Base-by-base conservation (phyloP, 2,797 vertebrate genomes). In the Hypotaenidia okinawae region DNA sequence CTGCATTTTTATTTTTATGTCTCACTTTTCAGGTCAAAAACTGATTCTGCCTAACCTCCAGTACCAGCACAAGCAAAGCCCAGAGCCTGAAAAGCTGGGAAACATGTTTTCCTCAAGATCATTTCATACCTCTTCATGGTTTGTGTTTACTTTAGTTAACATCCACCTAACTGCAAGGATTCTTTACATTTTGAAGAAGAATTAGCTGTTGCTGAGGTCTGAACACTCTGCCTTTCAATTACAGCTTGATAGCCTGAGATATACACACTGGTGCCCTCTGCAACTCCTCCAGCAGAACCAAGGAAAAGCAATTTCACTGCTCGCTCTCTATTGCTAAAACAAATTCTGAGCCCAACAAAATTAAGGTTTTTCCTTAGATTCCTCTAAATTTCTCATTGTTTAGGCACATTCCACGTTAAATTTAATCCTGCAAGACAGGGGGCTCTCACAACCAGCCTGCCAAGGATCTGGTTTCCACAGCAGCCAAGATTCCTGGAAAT, bases 351-450 rank as follows among this genome's bases (percentile, higher is more conserved):
- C 27, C 45, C 4, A 58, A n/a, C 21, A 78, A 63, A 66, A 78
- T 33, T n/a, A 30, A 67, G 25, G 3, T 11, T 49, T 89, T 90
- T 89, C 58, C 32, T 87, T 18, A 32, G 54, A 54, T 35, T 70
- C 24, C 33, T 73, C 63, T 67, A 37, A 47, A 82, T 79, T 87
- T 86, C 70, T 91, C 55, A 57, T 32, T 89, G 37, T 58, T 93
- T 43, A 84, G 37, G 47, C 82, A 90, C 3, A 0, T 45, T 87
- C 47, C 61, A 76, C 2, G 1, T 82, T 55, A 81, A 58, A n/a
- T 77, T 63, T 58, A 91, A 78, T 76, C 63, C 59, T 86, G 24
- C 43, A 74, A 83, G 87, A 64, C 21, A 33, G 30, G 18, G 75
- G 47, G 64, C 37, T 69, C 43, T 51, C 30, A 43, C 55, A 68